Evolutionary conservation across 2,797 vertebrate genomes (phyloP).

Genomic region (Pseudochirops cupreus): DNA sequence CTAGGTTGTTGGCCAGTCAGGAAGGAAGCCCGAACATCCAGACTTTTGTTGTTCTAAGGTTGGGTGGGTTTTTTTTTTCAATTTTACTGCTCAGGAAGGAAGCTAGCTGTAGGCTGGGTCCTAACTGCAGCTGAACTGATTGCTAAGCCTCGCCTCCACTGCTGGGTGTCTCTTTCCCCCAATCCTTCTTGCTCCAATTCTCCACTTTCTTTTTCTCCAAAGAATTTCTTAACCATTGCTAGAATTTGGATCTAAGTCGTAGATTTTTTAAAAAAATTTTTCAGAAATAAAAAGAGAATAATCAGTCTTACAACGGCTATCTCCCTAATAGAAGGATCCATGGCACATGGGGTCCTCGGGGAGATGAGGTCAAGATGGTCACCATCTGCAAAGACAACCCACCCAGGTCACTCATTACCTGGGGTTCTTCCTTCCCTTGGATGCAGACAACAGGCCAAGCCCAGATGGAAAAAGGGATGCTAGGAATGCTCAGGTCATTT

Average conservation of each 20-base stretch:
- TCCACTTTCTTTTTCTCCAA: slow-evolving; percentile 46
- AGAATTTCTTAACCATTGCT: slow-evolving; percentile 39
- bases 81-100: slow-evolving; percentile 92
- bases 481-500: background rate
- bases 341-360: background rate
- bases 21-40: slow-evolving; percentile 91
- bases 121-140: slow-evolving; percentile 89
- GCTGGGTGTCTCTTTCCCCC: slow-evolving; percentile 86
- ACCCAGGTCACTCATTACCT: background rate
- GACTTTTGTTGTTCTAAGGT: slow-evolving; percentile 91
- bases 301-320: slow-evolving; percentile 27
- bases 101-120: slow-evolving; percentile 91
- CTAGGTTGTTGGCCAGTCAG: slow-evolving; percentile 89
- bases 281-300: slow-evolving; percentile 50
- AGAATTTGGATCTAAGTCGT: slow-evolving; percentile 62
- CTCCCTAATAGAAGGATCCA: background rate
- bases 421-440: slow-evolving; percentile 24
- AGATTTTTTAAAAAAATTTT: slow-evolving; percentile 40
- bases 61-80: slow-evolving; percentile 86
- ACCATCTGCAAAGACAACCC: slow-evolving; percentile 32
- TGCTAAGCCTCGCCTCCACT: slow-evolving; percentile 85
- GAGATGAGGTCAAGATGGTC: slow-evolving; percentile 18
- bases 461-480: background rate
- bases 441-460: background rate
- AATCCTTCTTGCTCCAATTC: slow-evolving; percentile 23